Conservation (phyloP, 2,113 vertebrate species). For the Poecile atricapillus region DNA sequence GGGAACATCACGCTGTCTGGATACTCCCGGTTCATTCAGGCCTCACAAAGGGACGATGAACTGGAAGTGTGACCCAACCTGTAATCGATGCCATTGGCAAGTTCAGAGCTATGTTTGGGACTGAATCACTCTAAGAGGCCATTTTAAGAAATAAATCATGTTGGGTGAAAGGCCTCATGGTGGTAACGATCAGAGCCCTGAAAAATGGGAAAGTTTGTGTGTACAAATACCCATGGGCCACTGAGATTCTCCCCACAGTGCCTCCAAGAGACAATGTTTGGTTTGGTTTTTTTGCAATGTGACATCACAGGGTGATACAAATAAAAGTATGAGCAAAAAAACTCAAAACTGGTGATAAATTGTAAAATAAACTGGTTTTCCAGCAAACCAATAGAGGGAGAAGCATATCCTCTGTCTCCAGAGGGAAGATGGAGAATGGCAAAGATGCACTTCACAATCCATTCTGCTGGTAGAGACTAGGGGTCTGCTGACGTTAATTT, state of each 20-base stretch:
- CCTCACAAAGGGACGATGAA: background rate
- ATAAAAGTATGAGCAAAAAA: background rate
- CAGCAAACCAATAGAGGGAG: background rate
- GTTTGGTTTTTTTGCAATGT: background rate
- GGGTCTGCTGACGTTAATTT: constrained; percentile 26
- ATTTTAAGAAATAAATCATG: background rate
- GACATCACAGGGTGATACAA: background rate
- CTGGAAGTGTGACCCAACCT: background rate
- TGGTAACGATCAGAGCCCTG: background rate
- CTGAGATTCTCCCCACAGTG: background rate
- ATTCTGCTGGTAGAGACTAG: background rate
- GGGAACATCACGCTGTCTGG: fast-evolving
- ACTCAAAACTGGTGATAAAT: background rate
- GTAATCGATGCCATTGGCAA: background rate
- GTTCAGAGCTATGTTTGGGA: background rate
- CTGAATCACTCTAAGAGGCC: background rate
- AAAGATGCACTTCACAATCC: constrained; percentile 6
- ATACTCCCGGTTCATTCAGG: background rate
- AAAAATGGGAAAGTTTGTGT: background rate
- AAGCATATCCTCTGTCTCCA: constrained; percentile 18
- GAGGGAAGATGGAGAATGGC: background rate
- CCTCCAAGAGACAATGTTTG: background rate
- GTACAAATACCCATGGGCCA: background rate
- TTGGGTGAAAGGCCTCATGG: background rate
- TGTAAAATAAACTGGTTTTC: constrained; percentile 25